Conservation (phyloP, 2,797 vertebrate species). For the Philypnodon macrostomus region DNA sequence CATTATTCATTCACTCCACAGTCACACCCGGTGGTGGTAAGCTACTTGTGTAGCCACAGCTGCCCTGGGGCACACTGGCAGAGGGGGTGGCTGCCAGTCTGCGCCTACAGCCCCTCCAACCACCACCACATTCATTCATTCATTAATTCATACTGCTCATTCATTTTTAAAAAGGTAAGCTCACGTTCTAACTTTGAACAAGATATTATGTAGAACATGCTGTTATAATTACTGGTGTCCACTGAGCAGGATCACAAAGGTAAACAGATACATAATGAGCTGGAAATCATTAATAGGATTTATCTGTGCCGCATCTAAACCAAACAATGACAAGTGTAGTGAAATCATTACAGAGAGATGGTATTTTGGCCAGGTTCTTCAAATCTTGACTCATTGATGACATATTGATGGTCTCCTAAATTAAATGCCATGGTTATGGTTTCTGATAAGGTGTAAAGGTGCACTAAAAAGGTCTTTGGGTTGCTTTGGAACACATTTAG, state of each 20-base stretch:
- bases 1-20: no score
- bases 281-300: constrained; percentile 1
- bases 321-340: constrained; percentile 17
- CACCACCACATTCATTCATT: no score
- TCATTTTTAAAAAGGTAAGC: no score
- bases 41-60: no score
- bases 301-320: constrained; percentile 23
- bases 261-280: background rate
- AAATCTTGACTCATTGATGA: constrained; percentile 45
- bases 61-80: no score
- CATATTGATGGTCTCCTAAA: constrained; percentile 23
- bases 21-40: no score
- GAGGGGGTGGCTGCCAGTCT: no score
- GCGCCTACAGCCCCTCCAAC: no score
- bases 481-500: constrained; percentile 16
- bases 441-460: constrained; percentile 20
- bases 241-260: background rate
- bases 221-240: background rate
- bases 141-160: no score
- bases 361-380: constrained; percentile 32
- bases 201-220: no score
- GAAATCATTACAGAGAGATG: constrained; percentile 17
- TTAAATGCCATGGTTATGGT: constrained; percentile 8
- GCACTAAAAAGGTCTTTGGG: constrained; percentile 5
- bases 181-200: no score